These are phyloP conservation scores for Clarias platycephalus DNA, from an alignment of 2,797 vertebrate genomes.

Conservation along the genomic window DNA sequence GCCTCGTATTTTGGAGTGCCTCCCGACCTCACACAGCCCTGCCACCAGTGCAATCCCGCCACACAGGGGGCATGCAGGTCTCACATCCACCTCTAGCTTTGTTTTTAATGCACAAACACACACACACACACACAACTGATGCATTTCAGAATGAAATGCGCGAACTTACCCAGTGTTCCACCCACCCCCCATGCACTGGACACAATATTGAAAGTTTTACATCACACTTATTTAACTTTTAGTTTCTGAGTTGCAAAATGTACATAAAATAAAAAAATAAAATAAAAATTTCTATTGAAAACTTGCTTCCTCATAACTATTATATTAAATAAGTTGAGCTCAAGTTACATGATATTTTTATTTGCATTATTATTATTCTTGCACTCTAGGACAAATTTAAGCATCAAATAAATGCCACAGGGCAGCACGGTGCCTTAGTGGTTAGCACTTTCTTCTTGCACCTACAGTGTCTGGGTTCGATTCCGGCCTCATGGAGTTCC, in stretches of 20 bases:
- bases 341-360: neutral
- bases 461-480: too few relatives aligned
- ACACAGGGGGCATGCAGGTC: conserved; percentile 4
- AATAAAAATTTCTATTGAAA: neutral
- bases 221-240: neutral
- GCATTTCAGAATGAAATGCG: neutral
- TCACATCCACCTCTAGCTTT: neutral
- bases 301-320: neutral
- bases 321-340: too few relatives aligned
- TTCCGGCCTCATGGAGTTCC: too few relatives aligned
- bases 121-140: too few relatives aligned
- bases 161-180: too few relatives aligned
- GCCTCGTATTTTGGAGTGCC: conserved; percentile 48
- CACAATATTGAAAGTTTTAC: neutral
- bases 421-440: too few relatives aligned
- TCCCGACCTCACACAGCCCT: conserved; percentile 28
- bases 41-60: neutral
- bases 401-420: neutral
- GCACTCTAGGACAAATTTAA: neutral
- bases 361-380: neutral
- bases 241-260: neutral
- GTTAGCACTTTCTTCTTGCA: too few relatives aligned
- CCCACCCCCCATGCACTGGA: neutral
- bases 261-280: too few relatives aligned
- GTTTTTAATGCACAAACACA: neutral